Evolutionary conservation across 2,888 invertebrate genomes (phyloP).

Genomic region (Branchellion lobata): DNA sequence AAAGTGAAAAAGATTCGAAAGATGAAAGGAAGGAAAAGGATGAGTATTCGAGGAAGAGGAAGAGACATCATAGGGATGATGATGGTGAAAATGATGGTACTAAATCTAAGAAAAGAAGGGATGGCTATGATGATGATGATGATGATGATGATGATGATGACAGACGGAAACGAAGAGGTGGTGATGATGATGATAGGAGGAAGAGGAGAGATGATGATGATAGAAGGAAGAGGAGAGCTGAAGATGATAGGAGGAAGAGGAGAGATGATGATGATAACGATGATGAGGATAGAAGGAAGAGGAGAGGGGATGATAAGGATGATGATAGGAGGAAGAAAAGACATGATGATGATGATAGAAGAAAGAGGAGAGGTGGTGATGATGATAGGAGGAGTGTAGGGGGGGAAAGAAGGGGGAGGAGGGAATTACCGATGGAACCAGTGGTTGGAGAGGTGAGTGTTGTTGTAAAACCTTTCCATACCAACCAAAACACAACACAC

Average conservation of each 20-base stretch:
- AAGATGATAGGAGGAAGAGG: not conserved
- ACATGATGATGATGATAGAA: conserved; percentile 21
- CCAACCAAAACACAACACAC: no score
- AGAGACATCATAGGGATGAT: not conserved
- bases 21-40: not conserved
- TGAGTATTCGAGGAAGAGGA: conserved; percentile 5
- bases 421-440: conserved; percentile 64
- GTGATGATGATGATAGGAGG: conserved; percentile 8
- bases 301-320: conserved; percentile 16
- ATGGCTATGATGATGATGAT: conserved; percentile 16
- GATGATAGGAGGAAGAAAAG: not conserved
- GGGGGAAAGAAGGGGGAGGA: conserved; percentile 47
- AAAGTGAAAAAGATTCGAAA: conserved; percentile 12
- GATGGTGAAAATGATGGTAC: conserved; percentile 5
- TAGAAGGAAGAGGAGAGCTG: conserved; percentile 11
- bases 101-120: not conserved
- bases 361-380: not conserved
- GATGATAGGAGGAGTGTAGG: conserved; percentile 45
- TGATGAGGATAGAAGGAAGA: not conserved
- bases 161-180: not conserved
- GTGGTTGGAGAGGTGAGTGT: conserved; percentile 60
- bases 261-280: conserved; percentile 1
- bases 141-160: conserved; percentile 25
- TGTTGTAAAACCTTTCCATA: not conserved
- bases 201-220: conserved; percentile 8